These are phyloP conservation scores for Otolemur crassicaudatus DNA, from an alignment of 2,797 vertebrate genomes.

Conservation along the genomic window DNA sequence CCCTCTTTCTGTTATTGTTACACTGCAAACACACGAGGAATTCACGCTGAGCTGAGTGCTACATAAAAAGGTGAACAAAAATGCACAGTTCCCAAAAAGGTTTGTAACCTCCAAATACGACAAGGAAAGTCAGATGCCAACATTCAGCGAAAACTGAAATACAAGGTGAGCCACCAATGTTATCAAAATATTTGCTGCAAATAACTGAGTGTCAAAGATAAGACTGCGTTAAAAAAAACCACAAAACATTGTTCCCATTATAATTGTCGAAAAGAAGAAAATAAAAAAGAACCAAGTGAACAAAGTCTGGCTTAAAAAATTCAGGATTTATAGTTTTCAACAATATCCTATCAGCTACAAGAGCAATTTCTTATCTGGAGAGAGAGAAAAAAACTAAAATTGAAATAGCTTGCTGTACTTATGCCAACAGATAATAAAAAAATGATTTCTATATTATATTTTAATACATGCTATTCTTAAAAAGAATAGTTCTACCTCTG, in stretches of 20 bases:
- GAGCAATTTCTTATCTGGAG: constrained; percentile 16
- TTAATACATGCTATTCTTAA: constrained; percentile 15
- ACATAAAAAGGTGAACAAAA: constrained; percentile 61
- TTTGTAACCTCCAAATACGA: constrained; percentile 19
- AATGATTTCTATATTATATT: constrained; percentile 46
- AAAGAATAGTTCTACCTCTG: background rate
- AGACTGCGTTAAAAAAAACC: background rate
- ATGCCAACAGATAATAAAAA: constrained; percentile 46
- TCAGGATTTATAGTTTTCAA: constrained; percentile 17
- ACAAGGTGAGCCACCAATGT: background rate
- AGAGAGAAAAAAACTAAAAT: constrained; percentile 22
- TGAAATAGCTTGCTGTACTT: constrained; percentile 56
- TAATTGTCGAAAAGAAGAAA: background rate
- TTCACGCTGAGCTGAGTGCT: constrained; percentile 26
- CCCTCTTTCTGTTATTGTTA: constrained; percentile 39
- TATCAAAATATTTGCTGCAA: constrained; percentile 26
- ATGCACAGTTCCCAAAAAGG: constrained; percentile 24
- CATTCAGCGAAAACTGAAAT: background rate
- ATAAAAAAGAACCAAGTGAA: background rate
- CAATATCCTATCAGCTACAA: background rate
- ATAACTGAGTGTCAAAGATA: constrained; percentile 30
- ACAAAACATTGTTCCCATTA: background rate
- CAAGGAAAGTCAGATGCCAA: background rate
- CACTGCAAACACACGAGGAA: constrained; percentile 55
- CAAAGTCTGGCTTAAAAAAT: constrained; percentile 23